phyloP scores from a whole-genome alignment of 2,113 vertebrate genomes.

The Cebidichthys violaceus region DNA sequence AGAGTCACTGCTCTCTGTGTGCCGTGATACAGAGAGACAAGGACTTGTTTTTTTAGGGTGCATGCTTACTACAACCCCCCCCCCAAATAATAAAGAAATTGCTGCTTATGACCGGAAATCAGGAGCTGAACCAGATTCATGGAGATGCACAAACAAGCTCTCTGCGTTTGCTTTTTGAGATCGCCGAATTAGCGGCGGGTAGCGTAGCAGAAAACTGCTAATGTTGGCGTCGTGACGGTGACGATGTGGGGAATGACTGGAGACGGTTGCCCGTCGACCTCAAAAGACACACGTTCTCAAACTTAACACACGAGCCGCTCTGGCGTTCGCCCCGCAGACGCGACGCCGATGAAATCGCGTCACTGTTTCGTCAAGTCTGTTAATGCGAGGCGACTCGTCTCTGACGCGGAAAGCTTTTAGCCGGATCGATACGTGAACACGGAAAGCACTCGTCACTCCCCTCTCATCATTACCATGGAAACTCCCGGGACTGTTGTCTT shows the following conservation, averaged over 20 bases:
- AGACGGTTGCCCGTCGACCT: too few species aligned
- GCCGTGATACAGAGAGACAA: conserved; percentile 32
- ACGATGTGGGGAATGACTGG: too few species aligned
- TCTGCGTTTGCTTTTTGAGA: too few species aligned
- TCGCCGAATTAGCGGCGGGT: too few species aligned
- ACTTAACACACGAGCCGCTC: too few species aligned
- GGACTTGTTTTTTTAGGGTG: conserved; percentile 19
- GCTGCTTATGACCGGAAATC: conserved; percentile 14
- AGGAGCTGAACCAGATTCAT: conserved; percentile 21
- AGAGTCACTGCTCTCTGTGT: conserved; percentile 59
- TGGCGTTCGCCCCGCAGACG: too few species aligned
- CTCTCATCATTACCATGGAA: conserved; percentile 60
- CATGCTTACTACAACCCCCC: conserved; percentile 9
- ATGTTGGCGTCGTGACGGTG: too few species aligned
- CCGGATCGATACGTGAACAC: conserved; percentile 62
- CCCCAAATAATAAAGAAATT: background rate
- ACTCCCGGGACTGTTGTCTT: conserved; percentile 50
- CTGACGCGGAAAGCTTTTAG: conserved; percentile 60
- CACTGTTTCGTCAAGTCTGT: conserved; percentile 36
- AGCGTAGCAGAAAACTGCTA: too few species aligned
- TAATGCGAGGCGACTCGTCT: conserved; percentile 33
- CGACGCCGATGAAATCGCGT: too few species aligned
- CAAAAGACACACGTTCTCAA: too few species aligned
- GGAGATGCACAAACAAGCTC: too few species aligned
- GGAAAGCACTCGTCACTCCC: conserved; percentile 38